Conservation (phyloP, 2,797 vertebrate genomes). For the Hydrophis major region DNA sequence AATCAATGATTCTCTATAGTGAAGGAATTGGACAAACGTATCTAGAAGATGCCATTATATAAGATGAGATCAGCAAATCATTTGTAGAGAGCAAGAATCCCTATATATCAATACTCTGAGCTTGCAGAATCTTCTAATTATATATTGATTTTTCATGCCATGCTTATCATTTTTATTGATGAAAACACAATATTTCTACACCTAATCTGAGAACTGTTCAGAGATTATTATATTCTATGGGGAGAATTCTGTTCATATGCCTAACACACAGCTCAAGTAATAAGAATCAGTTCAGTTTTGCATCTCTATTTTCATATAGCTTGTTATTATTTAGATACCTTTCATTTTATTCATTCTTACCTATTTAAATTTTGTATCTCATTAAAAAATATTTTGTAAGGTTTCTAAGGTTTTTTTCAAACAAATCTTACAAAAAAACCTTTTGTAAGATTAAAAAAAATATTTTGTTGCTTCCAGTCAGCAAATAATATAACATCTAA, state of each 20-base stretch:
- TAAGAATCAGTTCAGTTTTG: not conserved
- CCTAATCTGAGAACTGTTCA: not conserved
- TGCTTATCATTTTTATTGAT: not conserved
- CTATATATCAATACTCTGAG: not conserved
- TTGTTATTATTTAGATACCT: not conserved
- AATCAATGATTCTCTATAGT: not conserved
- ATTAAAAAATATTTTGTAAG: too few relatives aligned
- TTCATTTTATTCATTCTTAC: not conserved
- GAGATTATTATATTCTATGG: not conserved
- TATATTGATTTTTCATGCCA: not conserved
- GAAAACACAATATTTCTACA: not conserved
- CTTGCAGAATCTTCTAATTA: not conserved
- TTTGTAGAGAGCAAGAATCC: not conserved
- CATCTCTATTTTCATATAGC: not conserved
- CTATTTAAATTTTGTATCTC: not conserved
- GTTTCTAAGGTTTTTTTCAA: too few relatives aligned
- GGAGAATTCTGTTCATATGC: not conserved
- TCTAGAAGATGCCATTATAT: not conserved
- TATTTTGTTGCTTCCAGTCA: not conserved
- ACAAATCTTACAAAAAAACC: too few relatives aligned
- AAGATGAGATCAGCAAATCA: not conserved
- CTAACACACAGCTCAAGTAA: not conserved
- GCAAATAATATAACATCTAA: not conserved
- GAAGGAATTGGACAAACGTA: not conserved
- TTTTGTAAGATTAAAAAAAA: too few relatives aligned